A percentile compares a stretch with the other conserved stretches of the same genome.
Conservation (phyloP, 2,797 vertebrate genomes). For the Jordanella pulchra region DNA sequence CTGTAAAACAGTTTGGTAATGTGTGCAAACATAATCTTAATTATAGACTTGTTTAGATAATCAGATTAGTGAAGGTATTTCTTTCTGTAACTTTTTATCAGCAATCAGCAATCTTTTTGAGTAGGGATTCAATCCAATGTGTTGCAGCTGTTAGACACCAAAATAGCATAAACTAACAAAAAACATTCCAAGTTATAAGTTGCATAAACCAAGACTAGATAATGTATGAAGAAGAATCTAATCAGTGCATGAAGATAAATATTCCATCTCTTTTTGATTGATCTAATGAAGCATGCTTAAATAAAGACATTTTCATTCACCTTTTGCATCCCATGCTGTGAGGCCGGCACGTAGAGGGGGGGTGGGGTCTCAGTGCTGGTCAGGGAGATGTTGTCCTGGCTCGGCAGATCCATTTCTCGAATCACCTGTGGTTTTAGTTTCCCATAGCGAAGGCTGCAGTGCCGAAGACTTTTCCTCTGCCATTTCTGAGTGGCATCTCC, state of each 20-base stretch:
- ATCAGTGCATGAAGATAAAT: not conserved
- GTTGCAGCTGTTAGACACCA: not conserved
- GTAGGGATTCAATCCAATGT: not conserved
- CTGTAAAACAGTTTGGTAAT: not conserved
- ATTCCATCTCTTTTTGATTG: not conserved
- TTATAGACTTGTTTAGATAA: not conserved
- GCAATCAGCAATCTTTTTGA: not conserved
- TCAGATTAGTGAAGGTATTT: not conserved
- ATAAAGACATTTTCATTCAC: conserved; percentile 61
- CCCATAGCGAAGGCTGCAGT: conserved; percentile 96
- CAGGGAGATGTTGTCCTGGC: conserved; percentile 96
- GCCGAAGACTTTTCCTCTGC: conserved; percentile 96
- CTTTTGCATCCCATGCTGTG: conserved; percentile 97
- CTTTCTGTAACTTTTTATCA: no score
- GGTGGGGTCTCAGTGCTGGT: conserved; percentile 97
- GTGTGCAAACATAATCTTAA: not conserved
- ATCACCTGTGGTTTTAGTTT: conserved; percentile 96
- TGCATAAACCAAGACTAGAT: not conserved
- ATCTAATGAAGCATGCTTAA: not conserved
- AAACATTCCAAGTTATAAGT: not conserved
- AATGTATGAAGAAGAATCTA: not conserved
- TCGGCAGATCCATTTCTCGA: conserved; percentile 95
- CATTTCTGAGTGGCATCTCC: conserved; percentile 95
- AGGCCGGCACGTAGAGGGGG: conserved; percentile 90
- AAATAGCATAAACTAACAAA: not conserved